Evolutionary conservation across 2,888 invertebrate species (phyloP), one percentile per base, ranked within the genome.

Genomic region (Rhagium mordax): DNA sequence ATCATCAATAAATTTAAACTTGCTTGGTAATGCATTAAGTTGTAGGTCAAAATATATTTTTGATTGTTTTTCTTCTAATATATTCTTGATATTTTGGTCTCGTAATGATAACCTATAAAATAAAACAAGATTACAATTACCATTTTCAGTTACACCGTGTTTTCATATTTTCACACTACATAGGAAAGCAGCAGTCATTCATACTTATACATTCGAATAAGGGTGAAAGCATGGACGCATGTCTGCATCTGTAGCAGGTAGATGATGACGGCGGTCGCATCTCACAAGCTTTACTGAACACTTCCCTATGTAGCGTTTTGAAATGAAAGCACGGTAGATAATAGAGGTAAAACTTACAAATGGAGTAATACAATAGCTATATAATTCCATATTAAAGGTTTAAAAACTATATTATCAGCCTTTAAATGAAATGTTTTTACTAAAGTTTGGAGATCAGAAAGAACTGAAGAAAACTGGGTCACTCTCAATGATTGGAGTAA

Each of bases 331-430:
- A n/a, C n/a, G n/a, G n/a, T n/a, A n/a, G n/a, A n/a, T n/a, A n/a
- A 51, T 59, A 60, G 72, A 53, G 49, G 41, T 64, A 72, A 68
- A 78, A 88, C 90, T 89, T 88, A 92, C 89, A 95, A 88, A 86
- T 93, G 92, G 20, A 94, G 90, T 49, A 94, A 89, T 49, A 94
- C 87, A n/a, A 94, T 88, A 3, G 92, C 91, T 71, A 94, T 91
- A 24, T 94, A 87, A 72, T 90, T 93, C 94, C 94, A 94, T 81
- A 94, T 92, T 13, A 90, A 87, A 0, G 93, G 93, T 85, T 92
- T 93, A 82, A 94, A 93, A 82, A 92, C 90, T 33, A 95, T 92
- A 84, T 94, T 95, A 79, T 92, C 89, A 0, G 94, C 91, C 79
- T 91, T 91, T 60, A 95, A 88, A 76, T 91, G 91, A 82, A 94